Evolutionary conservation across 64 coral and sea anemone species (phyloP).

Genomic region (Porites lutea): DNA sequence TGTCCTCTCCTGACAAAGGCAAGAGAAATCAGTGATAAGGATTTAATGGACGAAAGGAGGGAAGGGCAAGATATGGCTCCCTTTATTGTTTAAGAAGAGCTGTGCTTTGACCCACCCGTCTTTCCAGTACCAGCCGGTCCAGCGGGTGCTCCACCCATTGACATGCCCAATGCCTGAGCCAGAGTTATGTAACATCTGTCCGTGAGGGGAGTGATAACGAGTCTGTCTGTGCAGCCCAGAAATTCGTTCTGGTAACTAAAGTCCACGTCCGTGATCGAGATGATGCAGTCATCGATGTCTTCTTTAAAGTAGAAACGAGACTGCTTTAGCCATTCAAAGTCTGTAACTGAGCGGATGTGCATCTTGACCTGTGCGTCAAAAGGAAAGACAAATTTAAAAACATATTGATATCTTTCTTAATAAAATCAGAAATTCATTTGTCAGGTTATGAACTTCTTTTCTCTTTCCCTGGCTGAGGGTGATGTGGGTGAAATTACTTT

Average conservation of each 20-base stretch:
- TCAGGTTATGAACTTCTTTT: too few species aligned
- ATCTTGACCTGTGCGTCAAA: slow-evolving; percentile 71
- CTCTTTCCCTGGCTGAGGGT: too few species aligned
- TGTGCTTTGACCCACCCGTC: slow-evolving; percentile 66
- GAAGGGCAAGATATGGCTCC: too few species aligned
- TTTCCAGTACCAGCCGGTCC: slow-evolving; percentile 96
- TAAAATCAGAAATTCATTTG: too few species aligned
- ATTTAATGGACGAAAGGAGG: too few species aligned
- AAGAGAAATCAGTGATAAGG: too few species aligned
- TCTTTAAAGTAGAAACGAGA: slow-evolving; percentile 98
- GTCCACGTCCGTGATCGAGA: slow-evolving; percentile 95
- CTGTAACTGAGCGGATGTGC: slow-evolving; percentile 86
- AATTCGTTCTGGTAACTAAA: slow-evolving; percentile 98
- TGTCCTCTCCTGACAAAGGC: too few species aligned
- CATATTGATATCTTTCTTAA: too few species aligned
- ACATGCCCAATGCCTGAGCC: slow-evolving; percentile 94
- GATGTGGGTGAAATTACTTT: too few species aligned
- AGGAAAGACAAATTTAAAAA: not conserved
- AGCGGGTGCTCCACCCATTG: slow-evolving; percentile 94
- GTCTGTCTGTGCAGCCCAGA: slow-evolving; percentile 87
- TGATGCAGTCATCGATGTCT: slow-evolving; percentile 92
- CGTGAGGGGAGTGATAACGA: slow-evolving; percentile 93
- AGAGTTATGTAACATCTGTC: slow-evolving; percentile 97
- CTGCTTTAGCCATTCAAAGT: slow-evolving; percentile 97
- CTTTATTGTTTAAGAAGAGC: not conserved